These are phyloP conservation scores for Ctenodactylus gundi DNA, from an alignment of 2,113 vertebrate genomes.

Conservation along the genomic window DNA sequence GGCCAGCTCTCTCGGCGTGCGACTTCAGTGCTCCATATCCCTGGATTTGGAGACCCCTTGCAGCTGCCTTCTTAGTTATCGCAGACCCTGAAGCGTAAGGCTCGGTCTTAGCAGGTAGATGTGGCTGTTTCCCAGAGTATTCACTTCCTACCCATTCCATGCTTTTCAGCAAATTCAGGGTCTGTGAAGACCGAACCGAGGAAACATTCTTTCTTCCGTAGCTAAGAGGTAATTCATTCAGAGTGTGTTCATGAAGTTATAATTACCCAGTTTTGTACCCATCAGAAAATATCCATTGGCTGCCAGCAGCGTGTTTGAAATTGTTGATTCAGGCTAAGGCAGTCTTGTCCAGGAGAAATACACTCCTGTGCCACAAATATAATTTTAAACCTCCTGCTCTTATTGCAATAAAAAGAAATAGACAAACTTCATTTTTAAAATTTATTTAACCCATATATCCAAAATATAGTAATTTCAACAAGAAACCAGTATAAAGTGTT, in stretches of 20 bases:
- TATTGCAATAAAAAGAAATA: neutral
- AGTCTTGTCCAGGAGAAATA: neutral
- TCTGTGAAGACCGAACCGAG: neutral
- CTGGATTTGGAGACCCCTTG: neutral
- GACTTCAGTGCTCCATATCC: conserved; percentile 57
- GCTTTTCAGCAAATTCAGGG: neutral
- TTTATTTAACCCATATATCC: neutral
- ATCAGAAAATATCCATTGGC: neutral
- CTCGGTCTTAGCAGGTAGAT: neutral
- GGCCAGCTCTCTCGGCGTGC: neutral
- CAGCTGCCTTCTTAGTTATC: conserved; percentile 11
- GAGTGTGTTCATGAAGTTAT: neutral
- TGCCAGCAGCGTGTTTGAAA: neutral
- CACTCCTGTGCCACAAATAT: neutral
- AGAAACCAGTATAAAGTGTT: neutral
- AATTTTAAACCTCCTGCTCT: neutral
- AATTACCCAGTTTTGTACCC: neutral
- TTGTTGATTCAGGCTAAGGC: neutral
- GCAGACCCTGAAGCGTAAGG: neutral
- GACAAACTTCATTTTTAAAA: neutral
- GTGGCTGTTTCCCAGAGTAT: neutral
- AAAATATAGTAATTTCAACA: neutral
- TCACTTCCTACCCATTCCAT: neutral
- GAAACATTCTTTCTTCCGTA: neutral
- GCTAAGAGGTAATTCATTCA: neutral